A percentile compares a stretch with the other conserved stretches of the same genome.
Conservation (phyloP, 2,888 invertebrate species). For the Microchrysa polita region DNA sequence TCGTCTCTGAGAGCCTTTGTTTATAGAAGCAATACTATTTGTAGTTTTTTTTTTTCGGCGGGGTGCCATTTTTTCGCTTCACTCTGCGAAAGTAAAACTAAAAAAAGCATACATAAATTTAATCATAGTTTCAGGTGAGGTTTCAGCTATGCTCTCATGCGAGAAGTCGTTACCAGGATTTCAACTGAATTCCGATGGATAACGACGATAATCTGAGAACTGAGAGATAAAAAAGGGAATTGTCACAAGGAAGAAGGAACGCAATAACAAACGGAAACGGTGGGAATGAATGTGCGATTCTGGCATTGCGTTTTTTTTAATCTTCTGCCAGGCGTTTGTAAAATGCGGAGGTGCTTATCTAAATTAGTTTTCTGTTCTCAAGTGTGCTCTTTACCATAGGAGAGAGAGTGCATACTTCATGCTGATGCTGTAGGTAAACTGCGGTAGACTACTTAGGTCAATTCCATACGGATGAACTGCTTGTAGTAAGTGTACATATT, state of each 20-base stretch:
- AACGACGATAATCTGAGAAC: not conserved
- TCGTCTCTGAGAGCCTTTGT: no score
- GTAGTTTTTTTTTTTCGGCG: not conserved
- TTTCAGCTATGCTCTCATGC: not conserved
- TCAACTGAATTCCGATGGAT: slow-evolving; percentile 17
- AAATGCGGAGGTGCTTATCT: slow-evolving; percentile 41
- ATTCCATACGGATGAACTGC: not conserved
- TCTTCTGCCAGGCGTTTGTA: not conserved
- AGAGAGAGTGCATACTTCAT: not conserved
- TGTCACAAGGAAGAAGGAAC: not conserved
- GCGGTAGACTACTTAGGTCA: not conserved
- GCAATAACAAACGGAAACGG: not conserved
- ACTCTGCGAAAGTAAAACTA: not conserved
- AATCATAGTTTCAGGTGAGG: slow-evolving; percentile 32
- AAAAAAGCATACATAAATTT: slow-evolving; percentile 1
- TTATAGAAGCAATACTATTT: no score
- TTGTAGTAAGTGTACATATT: not conserved
- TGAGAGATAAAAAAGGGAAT: not conserved
- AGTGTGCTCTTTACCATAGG: slow-evolving; percentile 26
- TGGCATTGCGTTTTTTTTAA: slow-evolving; percentile 13
- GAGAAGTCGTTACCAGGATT: not conserved
- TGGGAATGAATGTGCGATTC: slow-evolving; percentile 4
- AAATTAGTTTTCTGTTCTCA: slow-evolving; percentile 42
- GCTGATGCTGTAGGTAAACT: no score
- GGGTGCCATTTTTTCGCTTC: not conserved